Evolutionary conservation across 2,888 invertebrate genomes (phyloP).

Genomic region (Drosophila nigritarsus): DNA sequence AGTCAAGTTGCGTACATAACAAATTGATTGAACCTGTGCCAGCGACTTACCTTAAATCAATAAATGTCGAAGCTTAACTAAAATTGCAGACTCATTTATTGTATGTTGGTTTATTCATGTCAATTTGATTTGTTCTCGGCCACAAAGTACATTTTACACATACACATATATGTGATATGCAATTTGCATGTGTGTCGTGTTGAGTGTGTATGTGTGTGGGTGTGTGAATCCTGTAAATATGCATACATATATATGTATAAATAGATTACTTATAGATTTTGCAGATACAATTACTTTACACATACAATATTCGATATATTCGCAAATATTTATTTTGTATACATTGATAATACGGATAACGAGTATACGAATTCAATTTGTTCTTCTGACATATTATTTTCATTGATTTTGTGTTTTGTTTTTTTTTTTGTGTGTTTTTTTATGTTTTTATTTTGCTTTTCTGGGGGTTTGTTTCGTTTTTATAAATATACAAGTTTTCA

Average conservation of each 20-base stretch:
- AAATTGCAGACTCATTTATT: constrained; percentile 52
- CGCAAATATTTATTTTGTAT: constrained; percentile 68
- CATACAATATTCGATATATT: constrained; percentile 58
- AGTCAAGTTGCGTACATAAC: constrained; percentile 38
- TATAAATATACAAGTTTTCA: constrained; percentile 48
- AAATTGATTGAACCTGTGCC: constrained; percentile 41
- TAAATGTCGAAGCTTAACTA: constrained; percentile 6
- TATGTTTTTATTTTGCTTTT: constrained; percentile 2
- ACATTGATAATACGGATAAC: constrained; percentile 56
- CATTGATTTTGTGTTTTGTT: constrained; percentile 17
- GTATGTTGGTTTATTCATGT: constrained; percentile 73
- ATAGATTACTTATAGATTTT: constrained; percentile 61
- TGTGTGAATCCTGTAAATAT: constrained; percentile 51
- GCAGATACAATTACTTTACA: constrained; percentile 73
- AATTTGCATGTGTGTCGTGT: constrained; percentile 3
- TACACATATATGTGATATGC: constrained; percentile 37
- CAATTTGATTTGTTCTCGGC: constrained; percentile 59
- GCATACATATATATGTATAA: constrained; percentile 43
- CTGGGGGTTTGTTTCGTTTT: constrained; percentile 17
- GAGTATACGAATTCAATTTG: constrained; percentile 43
- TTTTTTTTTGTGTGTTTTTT: constrained; percentile 4
- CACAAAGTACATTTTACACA: constrained; percentile 58
- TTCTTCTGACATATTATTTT: constrained; percentile 5
- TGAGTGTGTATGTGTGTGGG: constrained; percentile 9
- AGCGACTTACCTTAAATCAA: constrained; percentile 10